A percentile compares a stretch with the other conserved stretches of the same genome.
Evolutionary conservation across 2,888 invertebrate genomes (phyloP).

Genomic region (Dryomyza anilis): DNA sequence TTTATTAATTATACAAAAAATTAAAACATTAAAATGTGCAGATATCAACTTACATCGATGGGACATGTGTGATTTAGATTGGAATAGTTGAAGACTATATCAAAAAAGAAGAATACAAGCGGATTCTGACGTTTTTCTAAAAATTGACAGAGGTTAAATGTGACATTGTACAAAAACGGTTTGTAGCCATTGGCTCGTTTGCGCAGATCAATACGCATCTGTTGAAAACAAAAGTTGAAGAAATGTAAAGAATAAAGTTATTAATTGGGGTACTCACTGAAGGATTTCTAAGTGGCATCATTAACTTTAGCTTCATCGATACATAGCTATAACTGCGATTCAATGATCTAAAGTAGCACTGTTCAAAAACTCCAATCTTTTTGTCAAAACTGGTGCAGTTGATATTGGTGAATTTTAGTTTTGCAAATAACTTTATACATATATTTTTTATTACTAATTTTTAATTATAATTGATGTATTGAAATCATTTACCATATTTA

Average conservation of each 20-base stretch:
- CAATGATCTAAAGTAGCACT: not conserved
- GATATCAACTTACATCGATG: not conserved
- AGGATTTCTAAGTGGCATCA: not conserved
- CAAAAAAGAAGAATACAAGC: not conserved
- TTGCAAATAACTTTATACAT: not conserved
- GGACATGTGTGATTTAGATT: constrained; percentile 22
- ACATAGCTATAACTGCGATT: not conserved
- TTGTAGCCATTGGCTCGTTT: constrained; percentile 10
- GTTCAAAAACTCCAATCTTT: not conserved
- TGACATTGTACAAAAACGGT: constrained; percentile 4
- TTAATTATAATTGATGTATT: too few relatives aligned
- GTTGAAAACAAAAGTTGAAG: too few relatives aligned
- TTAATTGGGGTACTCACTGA: not conserved
- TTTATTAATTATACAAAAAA: too few relatives aligned
- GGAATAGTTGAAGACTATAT: not conserved
- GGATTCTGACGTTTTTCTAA: not conserved
- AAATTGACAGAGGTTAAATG: not conserved
- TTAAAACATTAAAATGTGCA: too few relatives aligned
- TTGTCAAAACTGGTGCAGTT: not conserved
- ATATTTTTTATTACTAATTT: too few relatives aligned
- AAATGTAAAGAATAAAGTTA: not conserved
- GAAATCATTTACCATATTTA: too few relatives aligned
- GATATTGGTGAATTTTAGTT: not conserved
- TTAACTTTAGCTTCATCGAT: not conserved
- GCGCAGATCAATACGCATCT: not conserved